phyloP scores from a whole-genome alignment of 2,888 invertebrate species.

The Tetrapedia diversipes region DNA sequence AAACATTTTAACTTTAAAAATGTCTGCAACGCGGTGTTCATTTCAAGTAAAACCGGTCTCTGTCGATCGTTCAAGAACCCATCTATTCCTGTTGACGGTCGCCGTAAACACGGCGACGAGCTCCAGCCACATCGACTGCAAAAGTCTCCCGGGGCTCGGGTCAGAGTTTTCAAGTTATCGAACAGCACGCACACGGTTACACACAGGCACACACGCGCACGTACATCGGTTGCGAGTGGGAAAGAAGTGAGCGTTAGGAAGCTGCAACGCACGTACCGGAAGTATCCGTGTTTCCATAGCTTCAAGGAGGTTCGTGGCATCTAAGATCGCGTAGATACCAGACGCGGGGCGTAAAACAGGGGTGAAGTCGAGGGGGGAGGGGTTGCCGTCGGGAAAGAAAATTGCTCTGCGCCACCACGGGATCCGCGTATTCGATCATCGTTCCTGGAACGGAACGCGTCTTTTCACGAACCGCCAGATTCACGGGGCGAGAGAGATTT shows the following conservation, averaged over 20 bases:
- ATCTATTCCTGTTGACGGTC: neutral
- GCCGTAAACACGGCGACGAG: neutral
- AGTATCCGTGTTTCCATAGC: conserved; percentile 65
- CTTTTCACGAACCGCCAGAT: conserved; percentile 16
- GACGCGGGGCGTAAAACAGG: neutral
- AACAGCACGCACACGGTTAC: conserved; percentile 72
- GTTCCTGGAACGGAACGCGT: conserved; percentile 26
- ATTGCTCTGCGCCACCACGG: conserved; percentile 36
- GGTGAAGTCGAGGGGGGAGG: neutral
- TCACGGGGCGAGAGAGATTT: conserved; percentile 21
- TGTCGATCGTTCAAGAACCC: neutral
- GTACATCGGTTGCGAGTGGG: conserved; percentile 68
- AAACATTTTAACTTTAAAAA: too few relatives aligned
- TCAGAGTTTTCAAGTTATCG: conserved; percentile 72
- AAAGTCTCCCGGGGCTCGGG: conserved; percentile 14
- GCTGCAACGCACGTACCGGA: conserved; percentile 69
- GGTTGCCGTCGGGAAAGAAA: conserved; percentile 9
- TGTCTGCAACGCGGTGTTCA: too few relatives aligned
- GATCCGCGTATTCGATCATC: conserved; percentile 42
- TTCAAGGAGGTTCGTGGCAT: conserved; percentile 5
- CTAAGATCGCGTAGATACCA: conserved; percentile 3
- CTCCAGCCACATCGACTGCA: conserved; percentile 1
- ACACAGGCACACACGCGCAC: conserved; percentile 71
- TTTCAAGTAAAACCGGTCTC: too few relatives aligned
- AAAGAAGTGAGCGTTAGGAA: conserved; percentile 74